These are phyloP conservation scores for Acanthopagrus latus DNA, from an alignment of 2,797 vertebrate genomes.

Conservation along the genomic window DNA sequence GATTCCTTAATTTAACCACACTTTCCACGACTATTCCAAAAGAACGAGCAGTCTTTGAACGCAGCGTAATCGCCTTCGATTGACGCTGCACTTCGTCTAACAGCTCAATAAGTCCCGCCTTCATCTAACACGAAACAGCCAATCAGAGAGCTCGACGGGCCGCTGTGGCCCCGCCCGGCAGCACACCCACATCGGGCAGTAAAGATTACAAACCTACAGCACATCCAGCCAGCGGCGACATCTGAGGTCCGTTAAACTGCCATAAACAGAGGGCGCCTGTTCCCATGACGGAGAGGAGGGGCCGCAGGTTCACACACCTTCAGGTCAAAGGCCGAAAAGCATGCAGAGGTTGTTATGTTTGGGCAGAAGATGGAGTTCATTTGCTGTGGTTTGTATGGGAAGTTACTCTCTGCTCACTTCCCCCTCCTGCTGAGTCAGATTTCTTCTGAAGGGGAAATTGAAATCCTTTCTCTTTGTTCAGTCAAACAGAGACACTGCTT, in stretches of 20 bases:
- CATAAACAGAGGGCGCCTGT: conserved; percentile 57
- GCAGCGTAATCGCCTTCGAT: conserved; percentile 57
- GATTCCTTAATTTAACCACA: not conserved
- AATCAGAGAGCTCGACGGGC: conserved; percentile 56
- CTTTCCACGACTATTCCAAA: not conserved
- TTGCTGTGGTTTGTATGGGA: conserved; percentile 38
- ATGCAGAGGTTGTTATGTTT: conserved; percentile 33
- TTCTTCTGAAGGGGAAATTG: conserved; percentile 62
- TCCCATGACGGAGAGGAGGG: conserved; percentile 53
- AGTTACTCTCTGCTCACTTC: conserved; percentile 58
- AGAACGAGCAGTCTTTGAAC: conserved; percentile 42
- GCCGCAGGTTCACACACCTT: conserved; percentile 51
- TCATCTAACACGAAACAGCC: conserved; percentile 36
- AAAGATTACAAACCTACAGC: conserved; percentile 33
- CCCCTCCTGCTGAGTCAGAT: conserved; percentile 54
- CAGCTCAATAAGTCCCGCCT: conserved; percentile 38
- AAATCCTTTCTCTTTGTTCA: conserved; percentile 34
- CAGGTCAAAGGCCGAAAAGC: conserved; percentile 68
- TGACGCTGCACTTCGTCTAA: conserved; percentile 62
- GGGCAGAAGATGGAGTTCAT: conserved; percentile 11
- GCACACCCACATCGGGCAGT: conserved; percentile 44
- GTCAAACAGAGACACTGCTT: conserved; percentile 14
- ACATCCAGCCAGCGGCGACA: conserved; percentile 47
- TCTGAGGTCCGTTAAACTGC: conserved; percentile 72
- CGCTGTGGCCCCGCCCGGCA: conserved; percentile 38